A percentile compares a stretch with the other conserved stretches of the same genome.
Conservation (phyloP, 2,888 invertebrate species). For the Pyrgus malvae region DNA sequence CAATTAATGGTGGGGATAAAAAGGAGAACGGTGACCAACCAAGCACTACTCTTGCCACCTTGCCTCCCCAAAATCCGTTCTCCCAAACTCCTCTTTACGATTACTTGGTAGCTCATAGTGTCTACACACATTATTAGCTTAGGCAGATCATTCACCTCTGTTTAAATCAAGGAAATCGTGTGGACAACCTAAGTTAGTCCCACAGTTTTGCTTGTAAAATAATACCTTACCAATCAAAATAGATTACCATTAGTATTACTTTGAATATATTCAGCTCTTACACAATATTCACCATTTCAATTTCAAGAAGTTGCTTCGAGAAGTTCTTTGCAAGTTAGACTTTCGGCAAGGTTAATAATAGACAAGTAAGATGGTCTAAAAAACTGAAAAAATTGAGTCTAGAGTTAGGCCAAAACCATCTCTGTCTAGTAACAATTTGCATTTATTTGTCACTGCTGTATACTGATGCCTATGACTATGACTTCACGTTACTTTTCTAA, state of each 20-base stretch:
- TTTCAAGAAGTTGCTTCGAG: too few species aligned
- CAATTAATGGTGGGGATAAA: slow-evolving; percentile 14
- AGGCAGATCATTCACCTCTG: slow-evolving; percentile 12
- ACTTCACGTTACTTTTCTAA: too few species aligned
- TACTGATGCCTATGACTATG: too few species aligned
- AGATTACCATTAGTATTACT: neutral
- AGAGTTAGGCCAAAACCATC: too few species aligned
- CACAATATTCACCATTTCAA: too few species aligned
- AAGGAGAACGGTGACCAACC: slow-evolving; percentile 36
- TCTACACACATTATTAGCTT: slow-evolving; percentile 54
- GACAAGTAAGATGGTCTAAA: too few species aligned
- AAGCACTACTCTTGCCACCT: neutral
- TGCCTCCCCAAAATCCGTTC: slow-evolving; percentile 31
- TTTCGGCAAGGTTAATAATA: too few species aligned
- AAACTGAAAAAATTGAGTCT: too few species aligned
- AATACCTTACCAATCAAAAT: neutral
- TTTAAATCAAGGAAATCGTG: slow-evolving; percentile 19
- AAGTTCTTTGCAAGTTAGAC: too few species aligned
- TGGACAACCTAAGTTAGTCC: neutral
- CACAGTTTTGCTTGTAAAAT: neutral
- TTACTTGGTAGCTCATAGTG: slow-evolving; percentile 64
- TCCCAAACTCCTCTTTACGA: slow-evolving; percentile 56
- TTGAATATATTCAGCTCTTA: too few species aligned
- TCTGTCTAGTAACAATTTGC: too few species aligned
- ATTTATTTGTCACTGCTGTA: too few species aligned